These are phyloP conservation scores for Macrotrachela quadricornifera DNA, from an alignment of 1,140 invertebrate genomes.

Conservation along the genomic window DNA sequence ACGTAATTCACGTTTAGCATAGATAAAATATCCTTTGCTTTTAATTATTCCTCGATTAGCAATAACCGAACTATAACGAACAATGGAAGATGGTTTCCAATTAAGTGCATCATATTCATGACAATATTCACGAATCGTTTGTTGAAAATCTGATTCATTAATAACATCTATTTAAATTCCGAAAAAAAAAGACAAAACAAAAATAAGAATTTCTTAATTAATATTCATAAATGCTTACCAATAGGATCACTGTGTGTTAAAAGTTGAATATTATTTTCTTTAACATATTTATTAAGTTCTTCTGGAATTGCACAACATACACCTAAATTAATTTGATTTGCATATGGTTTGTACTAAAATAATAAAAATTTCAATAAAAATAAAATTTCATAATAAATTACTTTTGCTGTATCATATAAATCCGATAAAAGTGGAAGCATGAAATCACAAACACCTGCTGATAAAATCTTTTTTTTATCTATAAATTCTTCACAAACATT, in stretches of 20 bases:
- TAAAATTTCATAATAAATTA: not conserved
- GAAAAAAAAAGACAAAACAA: no score
- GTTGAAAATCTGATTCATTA: conserved; percentile 32
- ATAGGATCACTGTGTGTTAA: conserved; percentile 79
- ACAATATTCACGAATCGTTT: conserved; percentile 13
- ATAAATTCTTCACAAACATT: no score
- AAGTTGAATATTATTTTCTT: conserved; percentile 66
- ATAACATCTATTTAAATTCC: conserved; percentile 38
- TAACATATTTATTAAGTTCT: conserved; percentile 63
- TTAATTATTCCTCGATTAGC: conserved; percentile 66
- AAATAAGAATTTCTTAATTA: no score
- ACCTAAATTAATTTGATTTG: conserved; percentile 79
- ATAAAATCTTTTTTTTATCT: no score
- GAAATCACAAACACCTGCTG: not conserved
- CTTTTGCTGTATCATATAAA: not conserved
- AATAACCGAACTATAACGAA: conserved; percentile 59
- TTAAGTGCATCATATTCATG: conserved; percentile 13
- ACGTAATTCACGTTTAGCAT: conserved; percentile 12
- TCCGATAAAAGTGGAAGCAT: not conserved
- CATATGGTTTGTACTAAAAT: conserved; percentile 54
- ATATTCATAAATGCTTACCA: conserved; percentile 35
- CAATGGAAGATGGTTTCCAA: conserved; percentile 16
- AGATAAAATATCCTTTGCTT: conserved; percentile 53
- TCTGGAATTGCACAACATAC: conserved; percentile 83
- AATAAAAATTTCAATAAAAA: not conserved